Evolutionary conservation across 2,797 vertebrate genomes (phyloP), one percentile per base, ranked within the genome.

Genomic region (Neosilurus hyrtlii): DNA sequence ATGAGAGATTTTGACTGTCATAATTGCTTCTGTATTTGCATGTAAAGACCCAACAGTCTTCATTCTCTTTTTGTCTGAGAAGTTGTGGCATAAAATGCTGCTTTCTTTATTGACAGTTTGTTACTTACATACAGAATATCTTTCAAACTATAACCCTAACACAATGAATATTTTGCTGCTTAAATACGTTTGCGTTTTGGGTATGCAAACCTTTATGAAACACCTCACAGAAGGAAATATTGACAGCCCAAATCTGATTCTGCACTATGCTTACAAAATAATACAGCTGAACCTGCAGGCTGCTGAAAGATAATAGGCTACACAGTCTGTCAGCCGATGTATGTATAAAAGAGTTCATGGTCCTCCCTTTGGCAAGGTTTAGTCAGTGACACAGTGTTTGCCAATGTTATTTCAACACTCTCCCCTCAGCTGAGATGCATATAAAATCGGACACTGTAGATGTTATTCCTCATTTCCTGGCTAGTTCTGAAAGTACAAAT

Each of bases 311-410:
- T 76, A 63, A 51, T 62, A 75, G 63, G 15, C 56, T 71, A 12
- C 65, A 70, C 67, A 70, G 22, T 79, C 18, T 79, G 66, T 79
- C 66, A 63, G 30, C 56, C 71, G 57, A 66, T 82, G 73, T 77
- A 65, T 65, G 65, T 81, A 54, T 81, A 81, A 77, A 62, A 54
- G 68, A 66, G 66, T 81, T 77, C 51, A 57, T 82, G 67, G 80
- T 79, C 67, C 74, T 79, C 80, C 74, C 67, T 62, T 79, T 85
- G 84, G 84, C 80, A 82, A 85, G 74, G 80, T 78, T 82, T 61
- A 82, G 57, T 63, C 65, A 63, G 83, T 85, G 74, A 82, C 72
- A 85, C 51, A 65, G 16, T 82, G 80, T 54, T 75, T 51, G 54
- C n/a, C 74, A 82, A 79, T 59, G 59, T 57, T 68, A 75, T 82